Percentiles rank a stretch among this genome's conserved stretches.
These are phyloP conservation scores for Germaria angustata DNA, from an alignment of 2,888 invertebrate species.

Conservation along the genomic window DNA sequence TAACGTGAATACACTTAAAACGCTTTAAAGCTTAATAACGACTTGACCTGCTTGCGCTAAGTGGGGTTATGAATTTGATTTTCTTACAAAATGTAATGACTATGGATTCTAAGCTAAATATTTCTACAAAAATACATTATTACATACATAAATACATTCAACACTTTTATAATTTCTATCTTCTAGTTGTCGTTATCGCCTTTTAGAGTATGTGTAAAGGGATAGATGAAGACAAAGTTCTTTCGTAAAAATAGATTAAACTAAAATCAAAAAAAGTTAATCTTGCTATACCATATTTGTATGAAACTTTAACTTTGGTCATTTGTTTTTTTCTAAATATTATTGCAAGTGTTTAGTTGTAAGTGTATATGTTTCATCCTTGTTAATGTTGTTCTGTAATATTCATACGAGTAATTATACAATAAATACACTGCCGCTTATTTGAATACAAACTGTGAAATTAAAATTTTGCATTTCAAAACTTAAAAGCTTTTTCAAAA, in stretches of 20 bases:
- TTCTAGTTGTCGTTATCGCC: neutral
- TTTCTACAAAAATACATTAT: constrained; percentile 43
- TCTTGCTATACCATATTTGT: neutral
- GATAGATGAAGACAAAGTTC: neutral
- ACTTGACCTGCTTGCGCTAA: neutral
- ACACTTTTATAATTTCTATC: neutral
- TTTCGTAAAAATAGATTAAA: neutral
- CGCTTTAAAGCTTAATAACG: constrained; percentile 11
- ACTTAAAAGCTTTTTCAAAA: too few relatives aligned
- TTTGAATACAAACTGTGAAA: too few relatives aligned
- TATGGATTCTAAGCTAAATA: constrained; percentile 26
- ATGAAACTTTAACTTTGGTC: constrained; percentile 46
- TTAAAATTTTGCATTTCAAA: too few relatives aligned
- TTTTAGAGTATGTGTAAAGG: neutral
- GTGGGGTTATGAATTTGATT: neutral
- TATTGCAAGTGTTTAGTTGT: neutral
- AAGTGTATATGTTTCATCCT: constrained; percentile 12
- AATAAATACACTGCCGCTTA: constrained; percentile 24
- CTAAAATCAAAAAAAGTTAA: neutral
- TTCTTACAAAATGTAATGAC: constrained; percentile 18
- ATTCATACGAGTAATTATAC: neutral
- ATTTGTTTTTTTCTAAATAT: neutral
- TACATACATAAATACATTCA: constrained; percentile 52
- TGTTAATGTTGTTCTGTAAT: constrained; percentile 2
- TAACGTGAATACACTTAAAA: neutral